phyloP scores from a whole-genome alignment of 2,113 vertebrate species.

The Lepisosteus oculatus region DNA sequence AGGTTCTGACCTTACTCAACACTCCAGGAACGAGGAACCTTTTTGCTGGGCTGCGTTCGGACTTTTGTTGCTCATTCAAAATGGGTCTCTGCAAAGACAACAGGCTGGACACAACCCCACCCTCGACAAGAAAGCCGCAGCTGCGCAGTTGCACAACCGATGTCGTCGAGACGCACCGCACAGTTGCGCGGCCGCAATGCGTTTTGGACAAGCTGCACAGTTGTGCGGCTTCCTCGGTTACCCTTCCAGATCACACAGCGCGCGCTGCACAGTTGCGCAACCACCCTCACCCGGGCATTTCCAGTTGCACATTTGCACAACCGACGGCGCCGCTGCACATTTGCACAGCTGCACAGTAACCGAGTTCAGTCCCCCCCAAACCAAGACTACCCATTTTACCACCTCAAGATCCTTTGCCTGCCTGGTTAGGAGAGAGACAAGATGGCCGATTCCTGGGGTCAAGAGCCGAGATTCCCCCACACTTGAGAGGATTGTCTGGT shows the following conservation, averaged over 20 bases:
- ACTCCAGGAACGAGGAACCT: constrained; percentile 16
- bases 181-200: not conserved
- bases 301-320: constrained; percentile 29
- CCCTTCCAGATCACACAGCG: too few relatives aligned
- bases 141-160: not conserved
- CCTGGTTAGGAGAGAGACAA: constrained; percentile 32
- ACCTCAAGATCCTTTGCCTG: constrained; percentile 37
- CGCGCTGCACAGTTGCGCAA: constrained; percentile 52
- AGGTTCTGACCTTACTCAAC: constrained; percentile 29
- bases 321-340: constrained; percentile 50
- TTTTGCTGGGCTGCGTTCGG: constrained; percentile 39
- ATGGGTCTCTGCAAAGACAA: constrained; percentile 59
- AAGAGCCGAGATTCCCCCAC: constrained; percentile 13
- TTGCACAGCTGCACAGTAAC: constrained; percentile 56
- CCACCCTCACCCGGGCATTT: not conserved
- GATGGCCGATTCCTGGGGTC: constrained; percentile 48
- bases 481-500: too few relatives aligned
- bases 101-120: constrained; percentile 47
- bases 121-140: constrained; percentile 36
- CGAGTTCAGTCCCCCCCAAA: constrained; percentile 35
- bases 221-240: too few relatives aligned
- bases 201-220: not conserved
- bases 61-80: constrained; percentile 30
- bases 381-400: too few relatives aligned
- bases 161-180: not conserved